Conservation (phyloP, 2,888 invertebrate species). For the Boloria selene region DNA sequence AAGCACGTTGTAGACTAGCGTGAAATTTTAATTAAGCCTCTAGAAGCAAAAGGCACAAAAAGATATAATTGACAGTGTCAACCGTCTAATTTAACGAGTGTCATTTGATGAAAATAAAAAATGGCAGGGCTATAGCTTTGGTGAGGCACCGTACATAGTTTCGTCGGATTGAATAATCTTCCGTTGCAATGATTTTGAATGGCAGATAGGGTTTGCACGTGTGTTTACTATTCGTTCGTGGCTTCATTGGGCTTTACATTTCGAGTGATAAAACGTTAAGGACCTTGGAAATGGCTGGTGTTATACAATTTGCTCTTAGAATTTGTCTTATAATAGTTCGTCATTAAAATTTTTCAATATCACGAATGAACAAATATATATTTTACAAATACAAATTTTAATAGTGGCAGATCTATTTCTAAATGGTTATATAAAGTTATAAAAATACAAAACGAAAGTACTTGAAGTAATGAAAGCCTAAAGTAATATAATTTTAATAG, state of each 20-base stretch:
- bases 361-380: too few species aligned
- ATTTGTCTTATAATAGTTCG: not conserved
- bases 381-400: too few species aligned
- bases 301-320: slow-evolving; percentile 2
- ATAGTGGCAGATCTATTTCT: too few species aligned
- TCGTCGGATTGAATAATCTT: slow-evolving; percentile 62
- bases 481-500: too few species aligned
- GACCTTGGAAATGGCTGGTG: slow-evolving; percentile 1
- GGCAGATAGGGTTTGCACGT: slow-evolving; percentile 40
- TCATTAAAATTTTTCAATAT: slow-evolving; percentile 6
- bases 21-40: slow-evolving; percentile 79
- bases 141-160: slow-evolving; percentile 39
- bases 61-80: slow-evolving; percentile 68
- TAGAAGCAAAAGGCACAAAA: slow-evolving; percentile 63
- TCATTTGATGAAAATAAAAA: slow-evolving; percentile 61
- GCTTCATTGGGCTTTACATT: slow-evolving; percentile 39
- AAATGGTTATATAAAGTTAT: too few species aligned
- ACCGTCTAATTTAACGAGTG: slow-evolving; percentile 73
- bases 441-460: too few species aligned
- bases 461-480: too few species aligned
- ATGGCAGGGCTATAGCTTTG: slow-evolving; percentile 51
- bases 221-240: slow-evolving; percentile 22
- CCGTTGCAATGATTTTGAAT: slow-evolving; percentile 62
- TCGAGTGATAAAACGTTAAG: slow-evolving; percentile 19
- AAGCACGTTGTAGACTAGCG: slow-evolving; percentile 56